These are phyloP conservation scores for Rhynchophorus ferrugineus DNA, from an alignment of 1,140 invertebrate species.

Conservation along the genomic window DNA sequence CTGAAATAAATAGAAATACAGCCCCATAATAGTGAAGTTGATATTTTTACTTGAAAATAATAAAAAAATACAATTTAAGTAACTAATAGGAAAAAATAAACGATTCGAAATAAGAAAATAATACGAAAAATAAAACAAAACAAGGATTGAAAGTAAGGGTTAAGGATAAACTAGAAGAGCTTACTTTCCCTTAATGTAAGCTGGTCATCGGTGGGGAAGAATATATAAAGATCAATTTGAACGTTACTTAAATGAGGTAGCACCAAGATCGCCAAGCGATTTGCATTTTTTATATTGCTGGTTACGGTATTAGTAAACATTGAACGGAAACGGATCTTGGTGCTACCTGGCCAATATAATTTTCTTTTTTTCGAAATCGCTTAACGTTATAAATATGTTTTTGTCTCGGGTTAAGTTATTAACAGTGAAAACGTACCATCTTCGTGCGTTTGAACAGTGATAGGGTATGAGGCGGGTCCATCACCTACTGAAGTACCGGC, in stretches of 20 bases:
- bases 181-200: conserved; percentile 18
- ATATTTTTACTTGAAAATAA: conserved; percentile 7
- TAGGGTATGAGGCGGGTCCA: conserved; percentile 79
- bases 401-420: too few relatives aligned
- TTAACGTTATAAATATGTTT: too few relatives aligned
- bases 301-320: too few relatives aligned
- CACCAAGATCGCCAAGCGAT: neutral
- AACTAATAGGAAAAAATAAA: conserved; percentile 5
- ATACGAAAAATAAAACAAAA: conserved; percentile 10
- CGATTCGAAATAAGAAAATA: conserved; percentile 4
- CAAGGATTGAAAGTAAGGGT: conserved; percentile 8
- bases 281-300: neutral
- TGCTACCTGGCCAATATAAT: neutral
- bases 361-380: too few relatives aligned
- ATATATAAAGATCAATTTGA: neutral
- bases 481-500: conserved; percentile 91
- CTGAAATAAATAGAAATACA: too few relatives aligned
- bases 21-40: too few relatives aligned
- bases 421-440: conserved; percentile 91
- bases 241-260: neutral
- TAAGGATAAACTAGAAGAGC: conserved; percentile 14
- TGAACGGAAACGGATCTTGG: neutral
- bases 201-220: conserved; percentile 9
- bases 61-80: conserved; percentile 9
- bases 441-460: conserved; percentile 90